Conservation (phyloP, 2,888 invertebrate species). For the Drosophila nigritarsus region DNA sequence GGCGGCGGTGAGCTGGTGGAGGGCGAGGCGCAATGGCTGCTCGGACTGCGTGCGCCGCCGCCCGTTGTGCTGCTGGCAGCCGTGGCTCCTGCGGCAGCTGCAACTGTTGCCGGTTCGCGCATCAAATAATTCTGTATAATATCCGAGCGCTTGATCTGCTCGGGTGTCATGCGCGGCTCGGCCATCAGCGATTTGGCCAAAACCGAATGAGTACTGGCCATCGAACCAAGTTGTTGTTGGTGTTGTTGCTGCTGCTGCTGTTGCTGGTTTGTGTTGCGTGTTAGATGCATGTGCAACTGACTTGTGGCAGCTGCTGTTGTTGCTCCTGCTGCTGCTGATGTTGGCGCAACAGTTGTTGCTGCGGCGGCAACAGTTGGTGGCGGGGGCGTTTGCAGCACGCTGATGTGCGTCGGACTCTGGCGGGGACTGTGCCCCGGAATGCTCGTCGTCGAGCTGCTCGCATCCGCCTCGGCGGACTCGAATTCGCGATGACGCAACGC, state of each 20-base stretch:
- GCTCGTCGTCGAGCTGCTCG: conserved; percentile 85
- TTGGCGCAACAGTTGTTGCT: conserved; percentile 3
- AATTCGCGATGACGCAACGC: conserved; percentile 92
- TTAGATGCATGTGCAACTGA: conserved; percentile 86
- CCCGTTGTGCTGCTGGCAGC: conserved; percentile 68
- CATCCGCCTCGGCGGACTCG: conserved; percentile 89
- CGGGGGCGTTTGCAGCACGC: conserved; percentile 70
- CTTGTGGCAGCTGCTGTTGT: conserved; percentile 70
- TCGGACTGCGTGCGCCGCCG: conserved; percentile 78
- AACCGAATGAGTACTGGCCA: conserved; percentile 95
- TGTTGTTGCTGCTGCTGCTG: conserved; percentile 42
- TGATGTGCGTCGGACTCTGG: conserved; percentile 74
- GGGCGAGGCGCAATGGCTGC: conserved; percentile 82
- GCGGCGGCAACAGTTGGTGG: conserved; percentile 29
- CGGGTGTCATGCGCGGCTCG: conserved; percentile 96
- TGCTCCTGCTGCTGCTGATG: conserved; percentile 81
- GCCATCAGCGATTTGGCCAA: conserved; percentile 96
- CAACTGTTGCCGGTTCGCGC: conserved; percentile 86
- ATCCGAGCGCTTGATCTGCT: conserved; percentile 96
- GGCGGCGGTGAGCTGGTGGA: conserved; percentile 83
- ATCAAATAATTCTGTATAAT: conserved; percentile 97
- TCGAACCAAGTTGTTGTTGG: conserved; percentile 82
- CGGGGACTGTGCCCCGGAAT: conserved; percentile 68
- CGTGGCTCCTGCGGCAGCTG: conserved; percentile 44
- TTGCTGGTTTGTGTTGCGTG: conserved; percentile 85